Percentiles rank a stretch among this genome's conserved stretches.
phyloP scores from a whole-genome alignment of 1,140 invertebrate genomes.

The Brachionus rubens region DNA sequence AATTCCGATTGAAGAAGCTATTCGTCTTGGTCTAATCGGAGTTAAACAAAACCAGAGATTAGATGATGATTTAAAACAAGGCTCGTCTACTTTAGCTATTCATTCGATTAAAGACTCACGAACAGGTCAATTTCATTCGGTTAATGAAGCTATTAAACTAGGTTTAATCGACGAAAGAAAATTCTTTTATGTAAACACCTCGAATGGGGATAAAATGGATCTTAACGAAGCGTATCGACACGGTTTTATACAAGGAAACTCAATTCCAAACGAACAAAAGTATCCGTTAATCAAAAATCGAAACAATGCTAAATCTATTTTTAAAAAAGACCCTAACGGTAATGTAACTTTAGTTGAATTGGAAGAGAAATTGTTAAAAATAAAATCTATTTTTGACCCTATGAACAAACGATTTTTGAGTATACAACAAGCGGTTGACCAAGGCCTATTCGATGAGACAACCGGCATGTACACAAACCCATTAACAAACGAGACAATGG shows the following conservation, averaged over 20 bases:
- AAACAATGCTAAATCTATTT: neutral
- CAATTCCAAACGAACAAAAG: neutral
- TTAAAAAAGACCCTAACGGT: neutral
- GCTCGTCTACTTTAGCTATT: neutral
- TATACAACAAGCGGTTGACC: conserved; percentile 1
- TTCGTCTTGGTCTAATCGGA: neutral
- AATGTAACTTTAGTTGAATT: neutral
- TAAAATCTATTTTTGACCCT: neutral
- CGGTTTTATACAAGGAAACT: conserved; percentile 8
- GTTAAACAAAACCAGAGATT: neutral
- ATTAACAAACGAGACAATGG: neutral
- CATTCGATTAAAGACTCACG: conserved; percentile 10
- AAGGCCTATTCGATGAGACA: neutral
- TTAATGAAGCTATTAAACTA: conserved; percentile 14
- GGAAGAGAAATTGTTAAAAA: conserved; percentile 22
- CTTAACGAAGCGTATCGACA: neutral
- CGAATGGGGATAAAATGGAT: neutral
- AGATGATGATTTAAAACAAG: neutral
- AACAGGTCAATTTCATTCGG: neutral
- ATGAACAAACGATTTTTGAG: neutral
- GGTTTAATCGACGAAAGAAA: conserved; percentile 12
- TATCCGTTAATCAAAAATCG: neutral
- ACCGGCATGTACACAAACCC: conserved; percentile 1
- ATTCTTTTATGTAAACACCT: neutral
- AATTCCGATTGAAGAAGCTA: neutral